Percentiles rank a stretch among this genome's conserved stretches.
phyloP scores from a whole-genome alignment of 1,140 invertebrate species.

The Oedothorax gibbosus region DNA sequence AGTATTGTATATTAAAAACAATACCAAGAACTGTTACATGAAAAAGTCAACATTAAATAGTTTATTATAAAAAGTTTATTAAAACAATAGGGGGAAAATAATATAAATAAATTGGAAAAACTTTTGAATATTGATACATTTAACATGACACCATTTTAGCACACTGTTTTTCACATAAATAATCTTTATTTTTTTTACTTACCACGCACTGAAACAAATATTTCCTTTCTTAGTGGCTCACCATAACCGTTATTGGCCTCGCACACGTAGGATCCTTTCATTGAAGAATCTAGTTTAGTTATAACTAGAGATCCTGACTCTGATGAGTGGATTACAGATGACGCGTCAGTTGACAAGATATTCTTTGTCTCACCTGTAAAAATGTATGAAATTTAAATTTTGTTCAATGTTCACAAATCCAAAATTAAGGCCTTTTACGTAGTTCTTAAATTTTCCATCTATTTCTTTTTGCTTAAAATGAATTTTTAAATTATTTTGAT shows the following conservation, averaged over 20 bases:
- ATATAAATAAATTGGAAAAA: no score
- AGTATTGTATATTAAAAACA: no score
- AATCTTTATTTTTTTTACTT: background rate
- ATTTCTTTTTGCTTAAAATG: no score
- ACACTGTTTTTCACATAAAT: background rate
- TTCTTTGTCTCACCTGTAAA: constrained; percentile 6
- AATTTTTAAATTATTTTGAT: no score
- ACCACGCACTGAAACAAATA: constrained; percentile 53
- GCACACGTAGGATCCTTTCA: constrained; percentile 45
- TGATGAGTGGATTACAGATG: background rate
- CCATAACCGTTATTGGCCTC: constrained; percentile 58
- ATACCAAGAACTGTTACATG: no score
- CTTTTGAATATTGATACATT: no score
- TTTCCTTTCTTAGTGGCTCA: constrained; percentile 38
- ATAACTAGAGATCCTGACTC: constrained; percentile 28
- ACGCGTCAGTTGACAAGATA: constrained; percentile 2
- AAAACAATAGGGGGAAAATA: no score
- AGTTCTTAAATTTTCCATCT: no score
- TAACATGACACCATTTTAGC: background rate
- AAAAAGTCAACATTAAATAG: no score
- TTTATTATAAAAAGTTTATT: no score
- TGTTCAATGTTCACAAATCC: no score
- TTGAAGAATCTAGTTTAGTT: background rate
- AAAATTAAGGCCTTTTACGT: no score
- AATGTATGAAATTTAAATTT: background rate